Conservation (phyloP, 92 coral and sea anemone genomes). For the Palythoa grandis region DNA sequence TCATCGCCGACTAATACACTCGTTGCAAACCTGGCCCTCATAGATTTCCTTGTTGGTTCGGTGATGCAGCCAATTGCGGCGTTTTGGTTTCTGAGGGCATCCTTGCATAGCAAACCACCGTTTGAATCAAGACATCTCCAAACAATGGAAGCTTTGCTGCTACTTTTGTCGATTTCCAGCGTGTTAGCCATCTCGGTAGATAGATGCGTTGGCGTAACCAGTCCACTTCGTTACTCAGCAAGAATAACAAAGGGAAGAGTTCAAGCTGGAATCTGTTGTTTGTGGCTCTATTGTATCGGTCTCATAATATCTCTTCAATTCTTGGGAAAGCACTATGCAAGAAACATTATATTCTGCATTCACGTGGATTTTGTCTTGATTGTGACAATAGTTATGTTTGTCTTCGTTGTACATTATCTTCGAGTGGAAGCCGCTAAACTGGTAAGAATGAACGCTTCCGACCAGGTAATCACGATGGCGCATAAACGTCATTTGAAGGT, state of each 20-base stretch:
- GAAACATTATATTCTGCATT: constrained; percentile 30
- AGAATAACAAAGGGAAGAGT: constrained; percentile 22
- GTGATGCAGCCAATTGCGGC: constrained; percentile 31
- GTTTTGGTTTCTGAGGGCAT: constrained; percentile 25
- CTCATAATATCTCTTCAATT: constrained; percentile 29
- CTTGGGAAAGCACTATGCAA: neutral
- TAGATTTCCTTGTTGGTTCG: constrained; percentile 34
- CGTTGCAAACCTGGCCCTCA: constrained; percentile 12
- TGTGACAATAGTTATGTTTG: constrained; percentile 9
- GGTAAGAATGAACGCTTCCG: neutral
- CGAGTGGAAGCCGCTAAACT: neutral
- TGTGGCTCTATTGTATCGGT: constrained; percentile 22
- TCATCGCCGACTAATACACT: constrained; percentile 24
- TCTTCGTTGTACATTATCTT: constrained; percentile 14
- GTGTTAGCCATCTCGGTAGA: constrained; percentile 35
- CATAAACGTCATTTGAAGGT: constrained; percentile 29
- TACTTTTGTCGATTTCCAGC: constrained; percentile 25
- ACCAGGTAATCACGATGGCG: neutral
- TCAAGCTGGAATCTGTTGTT: neutral
- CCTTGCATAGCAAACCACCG: neutral
- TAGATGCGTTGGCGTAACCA: constrained; percentile 29
- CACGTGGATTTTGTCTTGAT: constrained; percentile 11
- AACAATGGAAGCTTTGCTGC: constrained; percentile 25
- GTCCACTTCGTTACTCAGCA: constrained; percentile 12
- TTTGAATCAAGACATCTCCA: constrained; percentile 42